A percentile compares a stretch with the other conserved stretches of the same genome.
phyloP scores from a whole-genome alignment of 2,113 vertebrate species.

The Lynx canadensis region DNA sequence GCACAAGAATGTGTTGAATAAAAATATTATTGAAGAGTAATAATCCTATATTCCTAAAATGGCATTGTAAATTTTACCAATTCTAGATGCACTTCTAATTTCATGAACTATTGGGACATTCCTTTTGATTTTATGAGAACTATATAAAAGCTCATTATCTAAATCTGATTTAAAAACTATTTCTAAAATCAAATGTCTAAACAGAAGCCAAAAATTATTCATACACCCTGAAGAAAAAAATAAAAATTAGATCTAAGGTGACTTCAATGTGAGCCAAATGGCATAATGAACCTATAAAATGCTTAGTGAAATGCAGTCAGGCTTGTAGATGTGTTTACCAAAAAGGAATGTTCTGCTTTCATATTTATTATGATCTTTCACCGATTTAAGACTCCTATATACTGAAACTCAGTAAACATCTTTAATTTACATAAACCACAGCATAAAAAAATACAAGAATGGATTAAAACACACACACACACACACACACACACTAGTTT shows the following conservation, averaged over 20 bases:
- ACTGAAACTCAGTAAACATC: slow-evolving; percentile 82
- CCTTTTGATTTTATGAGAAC: slow-evolving; percentile 30
- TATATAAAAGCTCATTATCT: background rate
- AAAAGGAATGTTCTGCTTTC: slow-evolving; percentile 83
- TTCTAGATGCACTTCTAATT: slow-evolving; percentile 40
- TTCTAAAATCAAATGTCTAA: slow-evolving; percentile 76
- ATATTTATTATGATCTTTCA: slow-evolving; percentile 85
- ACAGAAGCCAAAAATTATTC: slow-evolving; percentile 82
- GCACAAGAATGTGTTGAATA: background rate
- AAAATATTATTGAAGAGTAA: background rate
- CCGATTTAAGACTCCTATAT: slow-evolving; percentile 84
- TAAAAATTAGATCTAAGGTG: slow-evolving; percentile 85
- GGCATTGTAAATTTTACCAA: slow-evolving; percentile 1
- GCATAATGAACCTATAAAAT: slow-evolving; percentile 87
- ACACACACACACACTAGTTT: slow-evolving; percentile 37
- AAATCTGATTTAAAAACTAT: slow-evolving; percentile 52
- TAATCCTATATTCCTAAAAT: background rate
- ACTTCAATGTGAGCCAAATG: slow-evolving; percentile 87
- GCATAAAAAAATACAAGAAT: slow-evolving; percentile 70
- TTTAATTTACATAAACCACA: slow-evolving; percentile 84
- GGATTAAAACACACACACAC: slow-evolving; percentile 41
- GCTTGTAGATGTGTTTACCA: slow-evolving; percentile 85
- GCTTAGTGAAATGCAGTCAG: slow-evolving; percentile 85
- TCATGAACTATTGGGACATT: slow-evolving; percentile 43
- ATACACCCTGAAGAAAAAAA: slow-evolving; percentile 72